phyloP scores from a whole-genome alignment of 2,113 vertebrate genomes.

The Callionymus lyra region DNA sequence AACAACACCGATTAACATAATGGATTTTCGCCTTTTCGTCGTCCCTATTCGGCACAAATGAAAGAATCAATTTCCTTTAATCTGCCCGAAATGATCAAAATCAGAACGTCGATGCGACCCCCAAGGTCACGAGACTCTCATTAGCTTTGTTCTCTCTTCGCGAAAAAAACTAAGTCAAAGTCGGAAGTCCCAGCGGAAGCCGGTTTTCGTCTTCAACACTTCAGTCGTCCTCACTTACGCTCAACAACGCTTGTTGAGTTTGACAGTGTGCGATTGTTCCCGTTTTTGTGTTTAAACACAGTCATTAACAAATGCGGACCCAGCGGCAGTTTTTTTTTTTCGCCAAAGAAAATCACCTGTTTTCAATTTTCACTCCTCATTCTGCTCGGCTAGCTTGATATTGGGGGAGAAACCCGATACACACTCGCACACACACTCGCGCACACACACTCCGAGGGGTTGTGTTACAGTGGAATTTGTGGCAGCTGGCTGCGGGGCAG shows the following conservation, averaged over 20 bases:
- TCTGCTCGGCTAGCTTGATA: constrained; percentile 13
- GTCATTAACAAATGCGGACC: neutral
- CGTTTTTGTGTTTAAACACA: neutral
- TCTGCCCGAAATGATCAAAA: no score
- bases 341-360: constrained; percentile 8
- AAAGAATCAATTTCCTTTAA: no score
- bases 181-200: neutral
- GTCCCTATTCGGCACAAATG: no score
- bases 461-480: no score
- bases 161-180: neutral
- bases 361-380: constrained; percentile 23
- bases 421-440: constrained; percentile 6
- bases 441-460: constrained; percentile 2
- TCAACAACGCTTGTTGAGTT: neutral
- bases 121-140: neutral
- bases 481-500: constrained; percentile 3
- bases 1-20: no score
- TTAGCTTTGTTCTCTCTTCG: neutral
- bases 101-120: neutral
- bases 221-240: neutral
- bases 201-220: constrained; percentile 1
- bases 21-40: no score
- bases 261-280: neutral
- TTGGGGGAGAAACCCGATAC: constrained; percentile 24
- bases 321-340: constrained; percentile 3